Percentiles rank a stretch among this genome's conserved stretches.
Conservation (phyloP, 2,888 invertebrate species). For the Kuschelorhynchus macadamiae region DNA sequence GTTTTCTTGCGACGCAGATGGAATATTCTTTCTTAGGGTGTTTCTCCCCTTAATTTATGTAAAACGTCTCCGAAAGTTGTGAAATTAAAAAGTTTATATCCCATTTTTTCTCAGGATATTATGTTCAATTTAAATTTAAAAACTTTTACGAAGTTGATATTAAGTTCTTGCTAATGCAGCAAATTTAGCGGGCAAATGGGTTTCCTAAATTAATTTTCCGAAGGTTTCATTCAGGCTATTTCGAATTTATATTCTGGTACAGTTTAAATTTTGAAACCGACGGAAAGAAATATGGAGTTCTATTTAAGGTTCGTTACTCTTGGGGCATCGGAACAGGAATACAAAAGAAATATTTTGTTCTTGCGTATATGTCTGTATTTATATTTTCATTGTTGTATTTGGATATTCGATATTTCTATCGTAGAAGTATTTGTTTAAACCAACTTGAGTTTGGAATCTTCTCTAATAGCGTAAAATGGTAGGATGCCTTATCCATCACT, state of each 20-base stretch:
- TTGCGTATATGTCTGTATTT: too few relatives aligned
- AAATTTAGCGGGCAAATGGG: constrained; percentile 38
- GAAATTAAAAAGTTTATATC: constrained; percentile 31
- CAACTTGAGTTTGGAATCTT: too few relatives aligned
- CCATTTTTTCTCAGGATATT: constrained; percentile 41
- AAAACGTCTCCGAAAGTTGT: constrained; percentile 15
- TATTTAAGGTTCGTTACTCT: too few relatives aligned
- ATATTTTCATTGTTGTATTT: too few relatives aligned
- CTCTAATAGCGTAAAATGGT: too few relatives aligned
- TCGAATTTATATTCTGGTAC: constrained; percentile 4
- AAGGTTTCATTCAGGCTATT: not conserved
- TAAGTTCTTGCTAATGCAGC: constrained; percentile 42
- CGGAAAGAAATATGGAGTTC: too few relatives aligned
- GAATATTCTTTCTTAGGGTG: not conserved
- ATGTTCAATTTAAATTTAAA: constrained; percentile 45
- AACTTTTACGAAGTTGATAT: constrained; percentile 42
- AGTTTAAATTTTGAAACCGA: not conserved
- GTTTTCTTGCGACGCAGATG: not conserved
- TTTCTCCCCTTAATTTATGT: constrained; percentile 25
- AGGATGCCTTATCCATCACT: too few relatives aligned
- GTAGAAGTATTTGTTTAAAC: too few relatives aligned
- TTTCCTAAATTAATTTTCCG: constrained; percentile 36
- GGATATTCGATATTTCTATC: too few relatives aligned
- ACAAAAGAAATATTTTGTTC: too few relatives aligned
- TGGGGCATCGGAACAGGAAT: too few relatives aligned